Evolutionary conservation across 2,797 vertebrate genomes (phyloP), one percentile per base, ranked within the genome.

Genomic region (Falco cherrug): DNA sequence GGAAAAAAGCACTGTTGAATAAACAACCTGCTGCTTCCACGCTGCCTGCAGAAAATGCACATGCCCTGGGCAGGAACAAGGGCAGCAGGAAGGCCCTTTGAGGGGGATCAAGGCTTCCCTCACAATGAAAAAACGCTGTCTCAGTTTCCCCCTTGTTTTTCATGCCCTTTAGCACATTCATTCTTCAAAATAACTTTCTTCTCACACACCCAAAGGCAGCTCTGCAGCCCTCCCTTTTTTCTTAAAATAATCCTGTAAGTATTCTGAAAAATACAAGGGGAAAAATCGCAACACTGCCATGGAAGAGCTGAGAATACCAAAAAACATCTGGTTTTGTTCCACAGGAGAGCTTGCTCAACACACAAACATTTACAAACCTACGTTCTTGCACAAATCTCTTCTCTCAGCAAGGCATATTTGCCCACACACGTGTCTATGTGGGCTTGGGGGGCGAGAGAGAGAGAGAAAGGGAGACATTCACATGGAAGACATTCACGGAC

Each of bases 261-360:
- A 91, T 93, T 89, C 87, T 78, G 63, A 94, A 92, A 87, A 95
- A 91, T 77, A 80, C 0, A 7, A 94, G 70, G 35, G 83, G 90
- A 88, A 85, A 95, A 93, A 95, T 56, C 0, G 0, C 75, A 87
- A 81, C 64, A 54, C 54, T 67, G 70, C 89, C 78, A 77, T 41
- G 45, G 74, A 96, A 91, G 69, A 93, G 69, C 90, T 92, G 80
- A 93, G 93, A 95, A 96, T 73, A 97, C 77, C 76, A 78, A 86
- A 97, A 97, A 98, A 98, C 96, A 98, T 98, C 97, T 98, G 97
- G 95, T 97, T 96, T 95, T 88, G 90, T 93, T 97, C 96, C 93
- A 89, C 91, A 53, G 95, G 91, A 95, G 94, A 97, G 89, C 90
- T 94, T 97, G 93, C 93, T 95, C 92, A 96, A 94, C 76, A 88